Evolutionary conservation across 1,140 invertebrate genomes (phyloP).

Genomic region (Sweltsa coloradensis): DNA sequence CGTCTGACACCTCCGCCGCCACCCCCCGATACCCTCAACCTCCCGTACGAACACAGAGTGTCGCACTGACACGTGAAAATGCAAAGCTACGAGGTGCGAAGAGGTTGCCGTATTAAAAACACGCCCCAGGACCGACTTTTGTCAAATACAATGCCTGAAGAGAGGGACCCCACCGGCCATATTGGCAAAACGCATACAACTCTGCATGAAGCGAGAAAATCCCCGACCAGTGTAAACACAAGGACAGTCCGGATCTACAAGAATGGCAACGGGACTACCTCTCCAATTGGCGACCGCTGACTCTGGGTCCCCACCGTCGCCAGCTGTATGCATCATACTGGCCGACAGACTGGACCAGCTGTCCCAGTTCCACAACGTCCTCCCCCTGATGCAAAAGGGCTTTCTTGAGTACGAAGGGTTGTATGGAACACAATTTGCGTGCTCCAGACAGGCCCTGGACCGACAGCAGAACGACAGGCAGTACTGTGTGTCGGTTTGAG

Average conservation of each 20-base stretch:
- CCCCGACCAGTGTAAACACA: slow-evolving; percentile 12
- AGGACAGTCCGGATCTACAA: slow-evolving; percentile 15
- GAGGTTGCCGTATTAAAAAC: slow-evolving; percentile 16
- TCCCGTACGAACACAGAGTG: no score
- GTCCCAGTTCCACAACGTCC: neutral
- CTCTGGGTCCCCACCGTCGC: slow-evolving; percentile 5
- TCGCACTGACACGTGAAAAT: no score
- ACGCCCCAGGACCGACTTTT: slow-evolving; percentile 19
- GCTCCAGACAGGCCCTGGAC: slow-evolving; percentile 19
- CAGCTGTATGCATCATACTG: slow-evolving; percentile 9
- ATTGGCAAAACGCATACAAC: neutral
- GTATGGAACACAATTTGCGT: slow-evolving; percentile 28
- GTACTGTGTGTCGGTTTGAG: slow-evolving; percentile 2
- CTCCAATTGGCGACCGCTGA: slow-evolving; percentile 12
- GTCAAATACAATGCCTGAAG: neutral
- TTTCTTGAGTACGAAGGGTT: slow-evolving; percentile 26
- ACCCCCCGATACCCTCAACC: no score
- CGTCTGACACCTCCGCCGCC: no score
- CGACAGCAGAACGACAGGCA: slow-evolving; percentile 12
- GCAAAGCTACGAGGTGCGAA: no score
- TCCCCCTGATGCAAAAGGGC: slow-evolving; percentile 21
- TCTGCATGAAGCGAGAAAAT: neutral
- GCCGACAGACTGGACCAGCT: slow-evolving; percentile 9
- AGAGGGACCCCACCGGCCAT: neutral
- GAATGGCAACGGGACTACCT: slow-evolving; percentile 9